phyloP scores from a whole-genome alignment of 1,140 invertebrate genomes.

The Himalopsyche phryganea region DNA sequence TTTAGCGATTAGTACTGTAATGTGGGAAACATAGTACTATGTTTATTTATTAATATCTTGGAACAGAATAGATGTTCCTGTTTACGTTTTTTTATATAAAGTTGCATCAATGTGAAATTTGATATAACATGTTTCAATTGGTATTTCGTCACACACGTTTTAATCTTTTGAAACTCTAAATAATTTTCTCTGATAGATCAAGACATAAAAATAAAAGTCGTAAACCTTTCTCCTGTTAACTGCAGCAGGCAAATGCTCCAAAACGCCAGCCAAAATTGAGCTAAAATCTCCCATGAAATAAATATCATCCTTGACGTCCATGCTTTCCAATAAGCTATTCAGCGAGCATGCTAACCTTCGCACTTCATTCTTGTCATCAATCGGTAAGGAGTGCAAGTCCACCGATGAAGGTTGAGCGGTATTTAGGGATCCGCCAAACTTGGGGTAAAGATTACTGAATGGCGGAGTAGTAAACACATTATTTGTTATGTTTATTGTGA shows the following conservation, averaged over 20 bases:
- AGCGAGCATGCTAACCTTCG: constrained; percentile 53
- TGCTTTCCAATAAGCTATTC: constrained; percentile 57
- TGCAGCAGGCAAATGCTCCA: constrained; percentile 55
- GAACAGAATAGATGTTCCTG: too few species aligned
- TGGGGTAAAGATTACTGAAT: constrained; percentile 59
- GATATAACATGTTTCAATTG: too few species aligned
- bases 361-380: constrained; percentile 39
- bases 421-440: constrained; percentile 47
- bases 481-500: constrained; percentile 56
- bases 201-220: constrained; percentile 12
- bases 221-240: constrained; percentile 55
- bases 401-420: constrained; percentile 43
- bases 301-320: constrained; percentile 62
- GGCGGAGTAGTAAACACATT: constrained; percentile 63
- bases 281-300: constrained; percentile 63
- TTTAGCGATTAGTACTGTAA: too few species aligned
- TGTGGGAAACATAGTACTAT: too few species aligned
- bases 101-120: too few species aligned
- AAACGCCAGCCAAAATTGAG: constrained; percentile 58
- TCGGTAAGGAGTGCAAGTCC: constrained; percentile 47
- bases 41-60: too few species aligned
- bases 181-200: too few species aligned
- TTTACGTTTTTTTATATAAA: too few species aligned
- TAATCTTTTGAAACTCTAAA: too few species aligned
- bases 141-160: too few species aligned